Evolutionary conservation across 2,888 invertebrate genomes (phyloP).

Genomic region (Heliconius ismenius): DNA sequence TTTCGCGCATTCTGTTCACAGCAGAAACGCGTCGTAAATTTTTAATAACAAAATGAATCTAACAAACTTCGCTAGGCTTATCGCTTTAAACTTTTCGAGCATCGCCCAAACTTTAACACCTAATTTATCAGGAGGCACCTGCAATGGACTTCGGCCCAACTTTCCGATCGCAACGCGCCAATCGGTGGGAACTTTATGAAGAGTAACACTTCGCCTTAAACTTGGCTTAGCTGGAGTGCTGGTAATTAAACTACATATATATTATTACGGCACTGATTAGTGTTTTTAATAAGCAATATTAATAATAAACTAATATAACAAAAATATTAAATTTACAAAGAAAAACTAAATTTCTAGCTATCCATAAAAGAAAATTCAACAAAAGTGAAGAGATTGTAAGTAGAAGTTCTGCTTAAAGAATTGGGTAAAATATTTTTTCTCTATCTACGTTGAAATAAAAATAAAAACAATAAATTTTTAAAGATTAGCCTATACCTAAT

Average conservation of each 20-base stretch:
- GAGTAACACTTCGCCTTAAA: conserved; percentile 36
- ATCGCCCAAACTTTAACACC: conserved; percentile 44
- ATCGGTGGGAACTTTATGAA: conserved; percentile 37
- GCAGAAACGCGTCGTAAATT: conserved; percentile 16
- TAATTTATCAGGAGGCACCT: conserved; percentile 48
- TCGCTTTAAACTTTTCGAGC: conserved; percentile 44
- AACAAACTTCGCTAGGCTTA: conserved; percentile 41
- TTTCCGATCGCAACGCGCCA: conserved; percentile 39
- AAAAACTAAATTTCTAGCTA: too few species aligned
- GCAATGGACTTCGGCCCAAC: conserved; percentile 44
- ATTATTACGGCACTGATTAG: background rate
- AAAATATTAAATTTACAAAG: too few species aligned
- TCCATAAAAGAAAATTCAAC: too few species aligned
- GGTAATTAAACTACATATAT: conserved; percentile 2
- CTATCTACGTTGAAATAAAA: background rate
- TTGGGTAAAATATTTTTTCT: too few species aligned
- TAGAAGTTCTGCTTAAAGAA: too few species aligned
- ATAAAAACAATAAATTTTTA: background rate
- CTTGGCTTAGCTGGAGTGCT: conserved; percentile 20
- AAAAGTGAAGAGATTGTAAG: too few species aligned
- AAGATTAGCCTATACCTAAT: background rate
- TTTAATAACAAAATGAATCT: conserved; percentile 38
- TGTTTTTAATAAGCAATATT: too few species aligned
- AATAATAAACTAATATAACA: too few species aligned
- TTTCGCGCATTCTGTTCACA: conserved; percentile 7